Evolutionary conservation across 2,113 vertebrate genomes (phyloP).

Genomic region (Catharus minimus): DNA sequence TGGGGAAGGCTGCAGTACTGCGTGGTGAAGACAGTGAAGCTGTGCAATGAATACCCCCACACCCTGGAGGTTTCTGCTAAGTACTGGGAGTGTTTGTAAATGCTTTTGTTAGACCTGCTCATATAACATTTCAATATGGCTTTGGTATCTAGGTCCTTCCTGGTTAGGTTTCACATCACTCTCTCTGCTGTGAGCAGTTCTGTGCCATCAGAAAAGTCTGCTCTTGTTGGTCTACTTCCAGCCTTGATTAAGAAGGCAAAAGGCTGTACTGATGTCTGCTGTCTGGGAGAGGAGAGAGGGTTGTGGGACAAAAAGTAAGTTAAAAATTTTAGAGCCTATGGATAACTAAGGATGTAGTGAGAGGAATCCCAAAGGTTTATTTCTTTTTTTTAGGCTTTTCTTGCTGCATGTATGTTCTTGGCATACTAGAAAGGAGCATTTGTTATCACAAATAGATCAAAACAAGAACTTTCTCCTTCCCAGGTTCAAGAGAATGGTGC

Average conservation of each 20-base stretch:
- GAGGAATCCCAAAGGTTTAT: background rate
- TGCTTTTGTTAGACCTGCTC: background rate
- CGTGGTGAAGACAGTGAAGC: background rate
- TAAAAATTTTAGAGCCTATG: background rate
- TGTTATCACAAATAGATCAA: background rate
- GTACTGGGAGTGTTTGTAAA: background rate
- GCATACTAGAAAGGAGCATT: background rate
- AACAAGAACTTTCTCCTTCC: background rate
- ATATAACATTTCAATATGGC: background rate
- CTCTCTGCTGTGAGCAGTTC: background rate
- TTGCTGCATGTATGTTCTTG: fast-evolving
- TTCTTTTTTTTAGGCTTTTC: background rate
- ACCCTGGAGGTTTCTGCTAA: background rate
- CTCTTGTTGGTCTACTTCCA: background rate
- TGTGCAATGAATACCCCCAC: background rate
- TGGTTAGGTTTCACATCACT: background rate
- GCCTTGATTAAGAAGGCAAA: background rate
- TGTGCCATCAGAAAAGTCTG: background rate
- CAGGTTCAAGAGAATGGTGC: background rate
- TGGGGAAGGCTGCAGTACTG: background rate
- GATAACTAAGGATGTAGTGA: background rate
- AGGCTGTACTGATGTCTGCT: background rate
- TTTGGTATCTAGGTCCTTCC: background rate
- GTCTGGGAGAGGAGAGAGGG: background rate
- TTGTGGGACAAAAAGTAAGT: background rate